A percentile compares a stretch with the other conserved stretches of the same genome.
These are phyloP conservation scores for Cephus spinipes DNA, from an alignment of 2,888 invertebrate species.

Conservation along the genomic window DNA sequence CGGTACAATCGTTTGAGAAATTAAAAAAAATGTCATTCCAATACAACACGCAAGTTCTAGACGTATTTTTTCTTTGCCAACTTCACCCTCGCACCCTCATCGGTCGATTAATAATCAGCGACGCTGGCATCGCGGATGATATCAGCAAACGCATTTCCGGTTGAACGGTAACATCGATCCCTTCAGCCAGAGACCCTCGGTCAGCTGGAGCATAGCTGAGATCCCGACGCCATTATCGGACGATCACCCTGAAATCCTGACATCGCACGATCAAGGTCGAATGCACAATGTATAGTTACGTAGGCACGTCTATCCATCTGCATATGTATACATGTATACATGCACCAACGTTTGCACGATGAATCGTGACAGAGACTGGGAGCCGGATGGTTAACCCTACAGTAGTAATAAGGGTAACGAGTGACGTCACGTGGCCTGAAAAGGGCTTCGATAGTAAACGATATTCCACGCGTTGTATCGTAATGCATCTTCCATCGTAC, in stretches of 20 bases:
- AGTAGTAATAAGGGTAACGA: background rate
- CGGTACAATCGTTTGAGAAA: background rate
- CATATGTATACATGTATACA: background rate
- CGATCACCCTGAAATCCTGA: background rate
- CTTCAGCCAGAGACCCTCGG: background rate
- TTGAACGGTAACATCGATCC: background rate
- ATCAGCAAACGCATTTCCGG: background rate
- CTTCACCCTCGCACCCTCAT: background rate
- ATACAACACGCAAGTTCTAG: background rate
- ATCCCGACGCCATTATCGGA: background rate
- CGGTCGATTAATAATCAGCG: background rate
- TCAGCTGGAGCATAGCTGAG: background rate
- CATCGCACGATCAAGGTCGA: background rate
- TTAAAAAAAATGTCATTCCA: background rate
- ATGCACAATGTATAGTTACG: background rate
- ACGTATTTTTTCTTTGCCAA: background rate
- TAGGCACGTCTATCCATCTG: background rate
- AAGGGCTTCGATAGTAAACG: background rate
- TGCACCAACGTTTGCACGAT: background rate
- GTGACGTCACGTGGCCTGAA: background rate
- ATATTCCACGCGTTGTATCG: background rate
- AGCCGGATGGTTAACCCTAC: background rate
- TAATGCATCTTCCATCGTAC: background rate
- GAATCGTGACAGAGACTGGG: background rate
- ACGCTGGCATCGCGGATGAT: background rate